Evolutionary conservation across 2,888 invertebrate genomes (phyloP), one percentile per base, ranked within the genome.

Genomic region (Omphaloscelis lunosa): DNA sequence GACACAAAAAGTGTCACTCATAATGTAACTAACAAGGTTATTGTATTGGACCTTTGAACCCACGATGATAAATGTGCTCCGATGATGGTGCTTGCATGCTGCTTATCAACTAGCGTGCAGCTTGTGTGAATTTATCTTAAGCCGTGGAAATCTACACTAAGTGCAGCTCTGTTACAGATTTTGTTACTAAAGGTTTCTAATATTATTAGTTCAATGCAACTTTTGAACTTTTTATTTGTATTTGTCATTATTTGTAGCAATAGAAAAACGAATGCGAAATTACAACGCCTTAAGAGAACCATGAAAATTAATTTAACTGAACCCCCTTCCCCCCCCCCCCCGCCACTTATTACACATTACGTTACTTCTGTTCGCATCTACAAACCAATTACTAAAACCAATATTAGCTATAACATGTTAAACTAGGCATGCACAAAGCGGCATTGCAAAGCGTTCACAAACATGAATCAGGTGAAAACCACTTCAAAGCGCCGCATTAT

Each of bases 31-130:
- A 90, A 87, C 89, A 88, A 90, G 82, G 87, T 88, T 88, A 90
- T 93, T 93, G 93, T 94, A 90, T 92, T 90, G 88, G 93, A 92
- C 94, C 95, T 95, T 95, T 95, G 95, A 93, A 94, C 95, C 92
- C 92, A 80, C 72, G 83, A 90, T 94, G 94, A 95, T 95, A 95
- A 94, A 94, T 93, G 90, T 90, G 86, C 89, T 87, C 73, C 87
- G 87, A 90, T 88, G 86, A 90, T 80, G 87, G 90, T 91, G 91
- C 91, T 91, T 90, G 93, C 93, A 93, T 91, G 92, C 89, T 90
- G 91, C 93, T 94, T 95, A 95, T 95, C 95, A 75, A 74, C 68
- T 20, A 62, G 51, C 73, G 48, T 69, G 68, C 79, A 84, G 72
- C 75, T 68, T 71, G 63, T 72, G 34, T 61, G 27, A 56, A 17